Base-by-base conservation (phyloP, 2,888 invertebrate species). In the Dicranocentrus wangi region DNA sequence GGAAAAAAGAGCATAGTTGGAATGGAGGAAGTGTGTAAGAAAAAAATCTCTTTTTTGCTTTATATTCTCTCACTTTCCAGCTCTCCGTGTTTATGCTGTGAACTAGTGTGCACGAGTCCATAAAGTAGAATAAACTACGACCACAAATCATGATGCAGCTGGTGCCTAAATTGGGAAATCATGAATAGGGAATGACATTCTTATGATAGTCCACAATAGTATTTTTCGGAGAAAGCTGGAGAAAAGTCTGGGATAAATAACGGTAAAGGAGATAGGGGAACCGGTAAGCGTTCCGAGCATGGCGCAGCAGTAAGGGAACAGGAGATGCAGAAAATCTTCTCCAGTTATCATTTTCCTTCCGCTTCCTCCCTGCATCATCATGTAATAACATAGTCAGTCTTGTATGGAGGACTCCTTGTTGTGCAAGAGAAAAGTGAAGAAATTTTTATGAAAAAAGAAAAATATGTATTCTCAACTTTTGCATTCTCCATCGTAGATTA, bases 121-220 rank as follows among this genome's bases (percentile, higher is more conserved):
- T 77, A 77, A 77, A 77, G 77, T 61, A 69, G 69, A 77, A 77
- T 77, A 77, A 69, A 71, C 55, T 63, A 71, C 61, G 75, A 78
- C 81, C 78, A 84, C 84, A 84, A 84, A 82, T 82, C 84, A 81
- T 73, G 81, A 81, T 83, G 84, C 82, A 83, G 84, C 82, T 81
- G 82, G 81, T 72, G 76, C 73, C 75, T 76, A 83, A 82, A 83
- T 83, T 84, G 81, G 81, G 76, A 82, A 84, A 84, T 84, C 84
- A 83, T 84, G 84, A 84, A 83, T 84, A 80, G 84, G 76, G 82
- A 84, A 83, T 84, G 81, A 84, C 76, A 79, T 73, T 43, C 68
- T 79, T 63, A 70, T 79, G 60, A 47, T 60, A 47, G 42, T 7
- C 5, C 5, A 27, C 53, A 17, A 15, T 25, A 53, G 5, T 2